Conservation (phyloP, 2,113 vertebrate species). For the Platanista minor region DNA sequence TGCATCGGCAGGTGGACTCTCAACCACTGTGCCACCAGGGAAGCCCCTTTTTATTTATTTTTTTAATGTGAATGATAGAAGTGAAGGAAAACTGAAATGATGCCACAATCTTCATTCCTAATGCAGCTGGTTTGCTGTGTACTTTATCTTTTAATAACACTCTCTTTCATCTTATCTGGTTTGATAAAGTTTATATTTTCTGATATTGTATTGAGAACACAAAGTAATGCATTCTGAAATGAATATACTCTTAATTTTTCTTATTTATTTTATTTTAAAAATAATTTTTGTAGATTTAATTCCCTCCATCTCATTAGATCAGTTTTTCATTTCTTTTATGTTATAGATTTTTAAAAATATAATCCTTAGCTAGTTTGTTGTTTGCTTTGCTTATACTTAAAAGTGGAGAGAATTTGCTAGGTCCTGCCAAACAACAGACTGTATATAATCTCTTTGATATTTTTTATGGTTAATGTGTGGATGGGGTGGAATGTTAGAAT, state of each 20-base stretch:
- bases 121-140: constrained; percentile 4
- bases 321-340: background rate
- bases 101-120: constrained; percentile 2
- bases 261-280: constrained; percentile 8
- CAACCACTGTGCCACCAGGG: too few relatives aligned
- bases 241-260: constrained; percentile 2
- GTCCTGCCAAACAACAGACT: constrained; percentile 15
- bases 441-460: background rate
- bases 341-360: background rate
- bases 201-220: constrained; percentile 4
- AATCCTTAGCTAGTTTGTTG: background rate
- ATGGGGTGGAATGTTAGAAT: background rate
- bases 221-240: constrained; percentile 7
- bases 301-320: background rate
- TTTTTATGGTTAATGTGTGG: background rate
- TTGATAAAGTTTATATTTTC: constrained; percentile 43
- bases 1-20: too few relatives aligned
- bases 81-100: background rate
- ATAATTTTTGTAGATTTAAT: constrained; percentile 8
- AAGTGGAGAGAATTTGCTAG: background rate
- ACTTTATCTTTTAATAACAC: constrained; percentile 12
- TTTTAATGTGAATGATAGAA: constrained; percentile 10
- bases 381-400: constrained; percentile 20
- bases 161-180: constrained; percentile 46
- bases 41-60: background rate